These are phyloP conservation scores for Stigmatopora nigra DNA, from an alignment of 2,113 vertebrate species.

Conservation along the genomic window DNA sequence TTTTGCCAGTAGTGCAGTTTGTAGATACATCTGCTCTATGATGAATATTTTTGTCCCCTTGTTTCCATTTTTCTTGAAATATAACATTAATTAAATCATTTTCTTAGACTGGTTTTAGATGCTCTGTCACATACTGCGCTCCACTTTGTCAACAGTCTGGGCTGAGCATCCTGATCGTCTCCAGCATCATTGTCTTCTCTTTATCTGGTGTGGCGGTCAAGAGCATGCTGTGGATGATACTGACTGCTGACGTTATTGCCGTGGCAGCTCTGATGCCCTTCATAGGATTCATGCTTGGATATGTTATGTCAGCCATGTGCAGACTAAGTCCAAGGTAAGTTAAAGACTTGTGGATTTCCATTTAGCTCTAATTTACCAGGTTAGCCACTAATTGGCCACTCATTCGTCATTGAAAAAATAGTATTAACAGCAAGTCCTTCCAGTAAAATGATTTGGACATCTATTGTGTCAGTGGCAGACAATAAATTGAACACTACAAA, in stretches of 20 bases:
- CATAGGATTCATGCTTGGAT: constrained; percentile 74
- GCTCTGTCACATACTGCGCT: not conserved
- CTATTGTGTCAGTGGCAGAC: too few relatives aligned
- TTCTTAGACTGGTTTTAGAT: not conserved
- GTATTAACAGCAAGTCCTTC: too few relatives aligned
- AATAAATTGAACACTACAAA: too few relatives aligned
- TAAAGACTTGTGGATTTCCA: not conserved
- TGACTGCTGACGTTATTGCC: constrained; percentile 64
- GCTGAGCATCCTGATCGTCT: constrained; percentile 54
- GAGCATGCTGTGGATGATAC: constrained; percentile 49
- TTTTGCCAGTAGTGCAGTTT: too few relatives aligned
- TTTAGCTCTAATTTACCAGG: not conserved
- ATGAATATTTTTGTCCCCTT: not conserved
- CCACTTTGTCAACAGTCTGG: constrained; percentile 58
- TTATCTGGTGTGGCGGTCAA: constrained; percentile 59
- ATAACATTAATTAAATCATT: not conserved
- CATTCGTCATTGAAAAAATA: too few relatives aligned
- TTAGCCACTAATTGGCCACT: too few relatives aligned
- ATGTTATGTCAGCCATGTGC: constrained; percentile 66
- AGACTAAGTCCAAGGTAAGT: constrained; percentile 65
- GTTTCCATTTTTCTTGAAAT: too few relatives aligned
- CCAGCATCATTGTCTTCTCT: constrained; percentile 37
- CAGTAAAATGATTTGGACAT: too few relatives aligned
- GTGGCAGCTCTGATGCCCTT: constrained; percentile 76
- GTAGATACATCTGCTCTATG: not conserved